Evolutionary conservation across 2,888 invertebrate species (phyloP).

Genomic region (Microctonus aethiopoides): DNA sequence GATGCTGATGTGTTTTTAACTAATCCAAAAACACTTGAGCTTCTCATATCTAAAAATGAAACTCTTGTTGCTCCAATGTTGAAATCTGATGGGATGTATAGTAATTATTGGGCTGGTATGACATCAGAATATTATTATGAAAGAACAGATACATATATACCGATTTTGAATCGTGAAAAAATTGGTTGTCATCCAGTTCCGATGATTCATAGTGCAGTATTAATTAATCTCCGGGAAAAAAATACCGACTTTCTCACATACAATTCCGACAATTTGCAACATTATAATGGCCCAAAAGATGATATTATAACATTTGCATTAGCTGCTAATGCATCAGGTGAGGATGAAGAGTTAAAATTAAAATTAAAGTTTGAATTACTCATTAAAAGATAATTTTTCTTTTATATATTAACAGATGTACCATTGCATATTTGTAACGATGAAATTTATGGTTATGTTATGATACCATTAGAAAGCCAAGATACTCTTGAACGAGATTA

Average conservation of each 20-base stretch:
- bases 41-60: conserved; percentile 73
- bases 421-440: conserved; percentile 85
- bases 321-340: conserved; percentile 78
- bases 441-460: conserved; percentile 82
- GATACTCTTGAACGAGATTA: conserved; percentile 75
- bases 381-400: too few relatives aligned
- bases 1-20: conserved; percentile 88
- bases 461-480: conserved; percentile 81
- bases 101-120: conserved; percentile 98
- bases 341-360: conserved; percentile 27
- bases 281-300: conserved; percentile 84
- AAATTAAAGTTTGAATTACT: conserved; percentile 8
- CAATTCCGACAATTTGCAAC: conserved; percentile 71
- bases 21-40: conserved; percentile 73
- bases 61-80: conserved; percentile 87
- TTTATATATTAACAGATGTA: conserved; percentile 66
- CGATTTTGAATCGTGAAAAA: conserved; percentile 77
- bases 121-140: conserved; percentile 84
- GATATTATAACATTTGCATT: conserved; percentile 94
- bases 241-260: conserved; percentile 80
- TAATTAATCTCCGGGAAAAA: conserved; percentile 77
- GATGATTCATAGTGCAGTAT: conserved; percentile 90
- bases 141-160: conserved; percentile 86
- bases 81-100: conserved; percentile 86
- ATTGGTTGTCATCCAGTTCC: conserved; percentile 86